phyloP scores from a whole-genome alignment of 2,113 vertebrate species.

The Pterocles orientalis region DNA sequence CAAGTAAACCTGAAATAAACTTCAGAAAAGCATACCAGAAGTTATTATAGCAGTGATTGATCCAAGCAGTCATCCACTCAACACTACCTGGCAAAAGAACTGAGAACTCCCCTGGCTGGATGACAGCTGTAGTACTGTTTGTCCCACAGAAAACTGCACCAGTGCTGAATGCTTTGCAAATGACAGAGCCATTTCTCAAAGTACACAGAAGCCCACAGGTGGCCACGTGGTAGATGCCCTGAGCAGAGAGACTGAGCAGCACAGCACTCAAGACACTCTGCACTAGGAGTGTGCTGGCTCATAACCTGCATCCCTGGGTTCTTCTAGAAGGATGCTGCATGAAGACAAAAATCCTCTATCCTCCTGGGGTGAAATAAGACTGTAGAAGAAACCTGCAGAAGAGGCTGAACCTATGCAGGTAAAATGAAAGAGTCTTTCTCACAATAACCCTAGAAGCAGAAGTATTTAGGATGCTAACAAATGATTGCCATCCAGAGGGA shows the following conservation, averaged over 20 bases:
- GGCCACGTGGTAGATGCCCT: neutral
- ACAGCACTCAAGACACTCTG: neutral
- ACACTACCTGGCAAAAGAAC: neutral
- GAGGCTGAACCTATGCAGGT: neutral
- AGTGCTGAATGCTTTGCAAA: neutral
- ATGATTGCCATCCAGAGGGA: neutral
- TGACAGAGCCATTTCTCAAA: neutral
- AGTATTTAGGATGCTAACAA: neutral
- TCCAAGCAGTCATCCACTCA: neutral
- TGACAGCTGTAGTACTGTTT: neutral
- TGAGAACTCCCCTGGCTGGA: neutral
- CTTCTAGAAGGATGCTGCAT: neutral
- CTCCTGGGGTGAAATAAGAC: neutral
- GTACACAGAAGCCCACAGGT: neutral
- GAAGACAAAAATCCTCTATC: neutral
- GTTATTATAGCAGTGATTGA: neutral
- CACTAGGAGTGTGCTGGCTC: neutral
- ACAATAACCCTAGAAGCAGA: neutral
- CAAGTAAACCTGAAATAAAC: neutral
- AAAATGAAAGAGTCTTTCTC: neutral
- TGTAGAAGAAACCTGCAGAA: neutral
- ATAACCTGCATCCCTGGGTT: neutral
- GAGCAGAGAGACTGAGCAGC: neutral
- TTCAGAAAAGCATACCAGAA: neutral
- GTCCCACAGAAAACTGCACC: neutral